These are phyloP conservation scores for Ommatoiulus sabulosus DNA, from an alignment of 2,888 invertebrate species.

Conservation along the genomic window DNA sequence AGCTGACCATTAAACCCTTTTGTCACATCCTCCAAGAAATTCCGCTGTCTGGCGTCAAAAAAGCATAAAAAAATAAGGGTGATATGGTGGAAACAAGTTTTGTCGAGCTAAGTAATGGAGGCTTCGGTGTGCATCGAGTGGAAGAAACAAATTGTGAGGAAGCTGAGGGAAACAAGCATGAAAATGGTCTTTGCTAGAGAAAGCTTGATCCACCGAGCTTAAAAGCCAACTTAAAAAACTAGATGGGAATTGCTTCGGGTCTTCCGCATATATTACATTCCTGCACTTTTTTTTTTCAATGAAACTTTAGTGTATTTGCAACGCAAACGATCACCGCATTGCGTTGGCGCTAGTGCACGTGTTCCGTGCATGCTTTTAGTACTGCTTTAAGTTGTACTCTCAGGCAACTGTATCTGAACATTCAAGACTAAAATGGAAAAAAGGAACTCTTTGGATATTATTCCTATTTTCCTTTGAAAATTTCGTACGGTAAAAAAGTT, in stretches of 20 bases:
- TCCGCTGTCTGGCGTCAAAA: constrained; percentile 7
- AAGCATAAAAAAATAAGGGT: background rate
- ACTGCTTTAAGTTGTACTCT: no score
- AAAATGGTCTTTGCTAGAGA: background rate
- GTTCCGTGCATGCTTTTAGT: no score
- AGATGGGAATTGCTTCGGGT: constrained; percentile 11
- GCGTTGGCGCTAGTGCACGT: no score
- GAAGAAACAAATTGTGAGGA: constrained; percentile 36
- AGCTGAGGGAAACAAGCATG: constrained; percentile 7
- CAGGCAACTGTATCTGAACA: no score
- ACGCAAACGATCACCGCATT: background rate
- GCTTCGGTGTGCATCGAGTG: constrained; percentile 18
- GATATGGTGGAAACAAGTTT: constrained; percentile 23
- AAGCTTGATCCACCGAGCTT: background rate
- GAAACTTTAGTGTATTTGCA: background rate
- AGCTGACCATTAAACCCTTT: constrained; percentile 23
- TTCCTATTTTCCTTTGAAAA: no score
- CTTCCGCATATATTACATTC: constrained; percentile 8
- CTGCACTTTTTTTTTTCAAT: background rate
- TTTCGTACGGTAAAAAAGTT: no score
- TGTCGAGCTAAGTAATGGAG: constrained; percentile 36
- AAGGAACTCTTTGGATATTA: no score
- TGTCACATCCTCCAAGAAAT: background rate
- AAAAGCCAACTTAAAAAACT: constrained; percentile 28
- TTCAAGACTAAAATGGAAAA: no score